Percentiles rank a stretch among this genome's conserved stretches.
Evolutionary conservation across 2,888 invertebrate species (phyloP).

Genomic region (Perdita meconis): DNA sequence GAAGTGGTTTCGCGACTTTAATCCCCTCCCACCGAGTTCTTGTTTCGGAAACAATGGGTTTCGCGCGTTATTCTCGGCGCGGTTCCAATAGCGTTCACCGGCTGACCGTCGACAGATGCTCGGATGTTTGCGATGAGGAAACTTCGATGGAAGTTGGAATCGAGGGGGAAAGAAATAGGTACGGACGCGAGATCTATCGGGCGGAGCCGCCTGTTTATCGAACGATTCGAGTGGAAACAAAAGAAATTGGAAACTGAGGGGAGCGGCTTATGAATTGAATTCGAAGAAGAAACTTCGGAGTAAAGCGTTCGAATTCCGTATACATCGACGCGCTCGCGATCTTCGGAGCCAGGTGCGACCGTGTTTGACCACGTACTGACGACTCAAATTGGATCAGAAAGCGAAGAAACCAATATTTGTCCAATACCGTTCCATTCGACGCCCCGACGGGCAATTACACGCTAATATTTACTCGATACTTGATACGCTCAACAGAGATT

Average conservation of each 20-base stretch:
- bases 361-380: background rate
- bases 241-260: background rate
- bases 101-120: constrained; percentile 1
- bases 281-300: constrained; percentile 11
- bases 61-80: constrained; percentile 1
- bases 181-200: background rate
- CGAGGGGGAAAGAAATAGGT: background rate
- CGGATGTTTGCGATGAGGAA: constrained; percentile 7
- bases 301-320: too few relatives aligned
- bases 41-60: background rate
- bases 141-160: background rate
- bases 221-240: background rate
- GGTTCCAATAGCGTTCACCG: background rate
- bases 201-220: background rate
- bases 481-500: constrained; percentile 1
- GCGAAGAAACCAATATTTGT: background rate
- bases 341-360: background rate
- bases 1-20: background rate
- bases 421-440: background rate
- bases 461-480: background rate
- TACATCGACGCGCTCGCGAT: too few relatives aligned
- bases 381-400: background rate
- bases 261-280: background rate
- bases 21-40: background rate
- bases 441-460: background rate